These are phyloP conservation scores for Hemiprocne comata DNA, from an alignment of 2,113 vertebrate species.

Conservation along the genomic window DNA sequence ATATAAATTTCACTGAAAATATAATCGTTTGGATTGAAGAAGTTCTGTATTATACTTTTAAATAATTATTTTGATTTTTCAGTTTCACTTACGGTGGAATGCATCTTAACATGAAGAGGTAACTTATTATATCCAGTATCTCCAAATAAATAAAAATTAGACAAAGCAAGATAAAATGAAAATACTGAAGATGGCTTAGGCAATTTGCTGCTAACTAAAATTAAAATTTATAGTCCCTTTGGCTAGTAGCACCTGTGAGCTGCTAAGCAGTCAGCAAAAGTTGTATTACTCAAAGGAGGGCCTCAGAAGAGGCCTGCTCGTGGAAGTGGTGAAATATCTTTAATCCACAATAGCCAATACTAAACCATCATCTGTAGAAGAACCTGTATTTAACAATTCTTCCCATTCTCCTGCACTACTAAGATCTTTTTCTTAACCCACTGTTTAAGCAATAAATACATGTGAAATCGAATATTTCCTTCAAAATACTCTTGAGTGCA, in stretches of 20 bases:
- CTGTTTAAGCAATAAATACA: not conserved
- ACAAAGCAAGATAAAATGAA: conserved; percentile 27
- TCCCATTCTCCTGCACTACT: not conserved
- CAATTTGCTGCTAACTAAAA: conserved; percentile 19
- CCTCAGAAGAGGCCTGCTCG: not conserved
- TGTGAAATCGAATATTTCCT: not conserved
- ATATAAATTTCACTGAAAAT: not conserved
- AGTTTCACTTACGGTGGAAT: not conserved
- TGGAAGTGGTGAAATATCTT: not conserved
- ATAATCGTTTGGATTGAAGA: not conserved
- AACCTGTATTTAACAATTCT: not conserved
- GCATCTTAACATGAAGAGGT: not conserved
- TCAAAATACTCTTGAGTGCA: not conserved
- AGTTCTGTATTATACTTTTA: not conserved
- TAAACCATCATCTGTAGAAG: not conserved
- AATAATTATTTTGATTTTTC: not conserved
- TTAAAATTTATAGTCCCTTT: conserved; percentile 41
- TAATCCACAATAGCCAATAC: not conserved
- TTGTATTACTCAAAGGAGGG: not conserved
- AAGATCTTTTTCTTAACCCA: not conserved
- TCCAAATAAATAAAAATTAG: not conserved
- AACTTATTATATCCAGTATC: not conserved
- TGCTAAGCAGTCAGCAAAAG: not conserved
- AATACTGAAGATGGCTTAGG: not conserved
- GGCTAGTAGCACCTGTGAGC: not conserved